Evolutionary conservation across 2,113 vertebrate species (phyloP).

Genomic region (Setophaga kirtlandii): DNA sequence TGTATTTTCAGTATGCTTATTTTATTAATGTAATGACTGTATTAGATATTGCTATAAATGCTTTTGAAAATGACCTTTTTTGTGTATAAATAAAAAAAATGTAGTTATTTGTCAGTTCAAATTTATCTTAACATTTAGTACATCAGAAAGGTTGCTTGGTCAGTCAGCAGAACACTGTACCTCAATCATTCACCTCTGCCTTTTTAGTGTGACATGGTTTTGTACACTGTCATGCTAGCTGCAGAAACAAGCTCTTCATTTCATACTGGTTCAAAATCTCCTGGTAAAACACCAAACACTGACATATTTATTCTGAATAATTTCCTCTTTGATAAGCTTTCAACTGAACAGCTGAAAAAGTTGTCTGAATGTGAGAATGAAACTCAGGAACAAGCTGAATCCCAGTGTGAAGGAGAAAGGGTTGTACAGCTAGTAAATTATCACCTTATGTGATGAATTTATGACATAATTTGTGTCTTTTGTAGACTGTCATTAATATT

Average conservation of each 20-base stretch:
- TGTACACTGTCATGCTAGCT: not conserved
- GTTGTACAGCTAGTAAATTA: not conserved
- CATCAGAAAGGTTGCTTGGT: not conserved
- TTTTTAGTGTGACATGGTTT: not conserved
- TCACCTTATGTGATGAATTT: not conserved
- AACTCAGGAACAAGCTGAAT: not conserved
- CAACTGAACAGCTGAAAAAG: not conserved
- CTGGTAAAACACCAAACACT: not conserved
- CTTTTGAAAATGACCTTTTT: not conserved
- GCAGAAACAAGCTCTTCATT: not conserved
- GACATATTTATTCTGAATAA: not conserved
- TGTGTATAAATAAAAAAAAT: not conserved
- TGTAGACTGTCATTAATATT: not conserved
- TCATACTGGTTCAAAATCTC: not conserved
- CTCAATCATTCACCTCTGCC: not conserved
- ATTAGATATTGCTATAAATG: not conserved
- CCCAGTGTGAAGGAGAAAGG: not conserved
- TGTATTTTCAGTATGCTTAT: not conserved
- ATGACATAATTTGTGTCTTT: not conserved
- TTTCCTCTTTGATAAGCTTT: not conserved
- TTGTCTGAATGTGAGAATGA: not conserved
- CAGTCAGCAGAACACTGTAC: not conserved
- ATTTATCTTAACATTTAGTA: not conserved
- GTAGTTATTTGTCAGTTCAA: not conserved
- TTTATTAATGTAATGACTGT: not conserved